These are phyloP conservation scores for Arvicanthis niloticus DNA, from an alignment of 2,113 vertebrate genomes.

Conservation along the genomic window DNA sequence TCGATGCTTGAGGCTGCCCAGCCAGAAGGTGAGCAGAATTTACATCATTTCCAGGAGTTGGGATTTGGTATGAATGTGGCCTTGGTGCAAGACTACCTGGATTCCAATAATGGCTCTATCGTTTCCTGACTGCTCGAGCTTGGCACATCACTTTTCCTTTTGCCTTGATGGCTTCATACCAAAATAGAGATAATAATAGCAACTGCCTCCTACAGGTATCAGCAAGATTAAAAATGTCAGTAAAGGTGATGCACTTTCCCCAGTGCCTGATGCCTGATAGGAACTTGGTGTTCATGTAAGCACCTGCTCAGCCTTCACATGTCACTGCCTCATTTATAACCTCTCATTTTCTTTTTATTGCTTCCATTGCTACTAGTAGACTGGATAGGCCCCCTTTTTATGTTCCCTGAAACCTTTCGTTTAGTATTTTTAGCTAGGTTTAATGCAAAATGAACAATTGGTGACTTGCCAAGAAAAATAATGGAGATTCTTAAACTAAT, in stretches of 20 bases:
- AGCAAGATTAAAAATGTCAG: not conserved
- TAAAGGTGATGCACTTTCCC: not conserved
- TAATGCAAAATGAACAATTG: constrained; percentile 34
- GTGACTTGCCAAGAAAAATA: constrained; percentile 42
- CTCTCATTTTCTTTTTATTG: constrained; percentile 18
- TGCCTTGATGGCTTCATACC: not conserved
- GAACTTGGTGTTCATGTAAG: not conserved
- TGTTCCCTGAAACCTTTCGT: not conserved
- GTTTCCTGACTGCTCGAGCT: not conserved
- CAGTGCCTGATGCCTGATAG: not conserved
- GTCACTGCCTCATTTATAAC: not conserved
- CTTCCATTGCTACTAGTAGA: not conserved
- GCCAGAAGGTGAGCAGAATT: not conserved
- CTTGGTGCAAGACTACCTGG: not conserved
- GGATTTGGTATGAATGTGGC: not conserved
- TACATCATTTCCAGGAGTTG: not conserved
- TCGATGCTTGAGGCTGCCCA: not conserved
- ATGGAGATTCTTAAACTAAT: constrained; percentile 43
- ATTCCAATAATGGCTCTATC: not conserved
- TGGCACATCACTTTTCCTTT: constrained; percentile 41
- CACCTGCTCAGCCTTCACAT: not conserved
- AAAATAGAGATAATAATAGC: constrained; percentile 27
- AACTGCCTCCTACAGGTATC: not conserved
- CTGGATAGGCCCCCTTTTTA: not conserved
- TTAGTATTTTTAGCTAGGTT: not conserved